Evolutionary conservation across 92 coral and sea anemone genomes (phyloP).

Genomic region (Epizoanthus scotinus): DNA sequence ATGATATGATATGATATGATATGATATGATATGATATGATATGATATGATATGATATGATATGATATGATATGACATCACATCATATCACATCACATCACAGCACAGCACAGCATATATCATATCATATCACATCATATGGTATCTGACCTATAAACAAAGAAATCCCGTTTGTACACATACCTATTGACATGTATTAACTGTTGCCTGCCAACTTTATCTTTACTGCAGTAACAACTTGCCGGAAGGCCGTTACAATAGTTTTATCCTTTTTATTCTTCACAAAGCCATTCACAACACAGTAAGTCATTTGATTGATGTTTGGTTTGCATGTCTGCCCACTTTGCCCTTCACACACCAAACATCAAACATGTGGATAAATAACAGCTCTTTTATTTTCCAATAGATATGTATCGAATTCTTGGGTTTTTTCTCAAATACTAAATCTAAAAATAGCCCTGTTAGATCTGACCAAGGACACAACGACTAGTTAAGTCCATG

Average conservation of each 20-base stretch:
- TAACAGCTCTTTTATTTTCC: neutral
- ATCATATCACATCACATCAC: no score
- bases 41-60: no score
- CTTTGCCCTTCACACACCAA: neutral
- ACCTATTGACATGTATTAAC: neutral
- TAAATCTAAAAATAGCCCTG: neutral
- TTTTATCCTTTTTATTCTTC: conserved; percentile 90
- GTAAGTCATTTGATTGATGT: conserved; percentile 63
- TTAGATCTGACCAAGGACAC: no score
- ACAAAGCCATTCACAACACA: conserved; percentile 94
- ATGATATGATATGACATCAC: no score
- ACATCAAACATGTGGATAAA: neutral
- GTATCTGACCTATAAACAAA: neutral
- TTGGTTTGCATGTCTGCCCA: neutral
- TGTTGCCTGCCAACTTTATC: neutral
- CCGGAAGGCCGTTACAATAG: conserved; percentile 95
- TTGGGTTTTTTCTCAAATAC: neutral
- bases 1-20: no score
- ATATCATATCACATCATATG: no score
- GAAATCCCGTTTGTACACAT: neutral
- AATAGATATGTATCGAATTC: neutral
- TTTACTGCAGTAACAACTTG: conserved; percentile 82
- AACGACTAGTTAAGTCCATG: neutral
- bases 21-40: no score
- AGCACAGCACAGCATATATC: no score